phyloP scores from a whole-genome alignment of 2,113 vertebrate species.

The Seriola quinqueradiata region DNA sequence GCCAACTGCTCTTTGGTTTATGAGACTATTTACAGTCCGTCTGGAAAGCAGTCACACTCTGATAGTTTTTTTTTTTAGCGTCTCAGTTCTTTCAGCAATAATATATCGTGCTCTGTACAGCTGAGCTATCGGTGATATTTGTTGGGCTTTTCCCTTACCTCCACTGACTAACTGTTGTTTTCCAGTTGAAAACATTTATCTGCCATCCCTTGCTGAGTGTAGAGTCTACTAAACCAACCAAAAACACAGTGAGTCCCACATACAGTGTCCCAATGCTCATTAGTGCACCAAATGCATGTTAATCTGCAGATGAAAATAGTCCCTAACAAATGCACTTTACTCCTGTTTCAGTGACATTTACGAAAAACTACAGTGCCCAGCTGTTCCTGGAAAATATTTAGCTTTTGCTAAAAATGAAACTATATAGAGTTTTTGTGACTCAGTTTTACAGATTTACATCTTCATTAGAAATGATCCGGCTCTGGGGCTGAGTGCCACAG shows the following conservation, averaged over 20 bases:
- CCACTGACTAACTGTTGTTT: not conserved
- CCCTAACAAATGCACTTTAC: not conserved
- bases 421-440: not conserved
- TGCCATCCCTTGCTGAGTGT: not conserved
- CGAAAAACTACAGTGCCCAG: not conserved
- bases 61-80: not conserved
- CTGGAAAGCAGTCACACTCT: conserved; percentile 19
- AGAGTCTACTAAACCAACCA: not conserved
- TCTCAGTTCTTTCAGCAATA: not conserved
- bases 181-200: not conserved
- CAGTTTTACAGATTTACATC: not conserved
- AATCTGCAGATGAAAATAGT: not conserved
- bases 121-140: not conserved
- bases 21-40: conserved; percentile 5
- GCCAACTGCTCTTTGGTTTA: conserved; percentile 2
- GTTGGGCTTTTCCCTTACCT: not conserved
- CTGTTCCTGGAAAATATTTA: not conserved
- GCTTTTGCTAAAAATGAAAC: not conserved
- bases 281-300: not conserved
- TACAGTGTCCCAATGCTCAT: not conserved
- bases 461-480: not conserved
- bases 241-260: not conserved
- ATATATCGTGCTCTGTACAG: not conserved
- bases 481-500: not conserved
- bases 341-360: not conserved